A percentile compares a stretch with the other conserved stretches of the same genome.
Conservation (phyloP, 2,888 invertebrate species). For the Blera fallax region DNA sequence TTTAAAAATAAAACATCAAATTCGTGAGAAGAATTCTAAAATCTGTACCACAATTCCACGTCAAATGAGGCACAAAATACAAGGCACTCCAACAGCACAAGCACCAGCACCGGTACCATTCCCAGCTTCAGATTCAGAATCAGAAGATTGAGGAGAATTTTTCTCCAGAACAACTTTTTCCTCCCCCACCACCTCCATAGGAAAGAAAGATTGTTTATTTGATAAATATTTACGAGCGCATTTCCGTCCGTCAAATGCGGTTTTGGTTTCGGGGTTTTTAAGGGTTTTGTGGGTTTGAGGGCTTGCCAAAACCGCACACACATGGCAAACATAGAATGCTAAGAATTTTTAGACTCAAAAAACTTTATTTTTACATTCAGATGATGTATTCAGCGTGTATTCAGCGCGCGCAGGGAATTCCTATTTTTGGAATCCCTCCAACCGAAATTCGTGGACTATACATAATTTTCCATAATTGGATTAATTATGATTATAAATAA, state of each 20-base stretch:
- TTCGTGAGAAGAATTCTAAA: slow-evolving; percentile 46
- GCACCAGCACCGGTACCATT: too few relatives aligned
- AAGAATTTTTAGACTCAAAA: not conserved
- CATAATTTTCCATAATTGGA: slow-evolving; percentile 31
- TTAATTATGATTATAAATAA: slow-evolving; percentile 32
- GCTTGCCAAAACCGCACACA: not conserved
- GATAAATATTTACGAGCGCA: slow-evolving; percentile 42
- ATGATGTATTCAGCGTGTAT: not conserved
- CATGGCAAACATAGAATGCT: not conserved
- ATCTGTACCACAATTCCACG: not conserved
- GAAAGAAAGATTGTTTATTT: slow-evolving; percentile 1
- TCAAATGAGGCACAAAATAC: not conserved
- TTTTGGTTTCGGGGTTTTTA: not conserved
- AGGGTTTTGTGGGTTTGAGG: not conserved
- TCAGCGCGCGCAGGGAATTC: not conserved
- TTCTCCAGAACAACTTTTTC: not conserved
- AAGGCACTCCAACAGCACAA: too few relatives aligned
- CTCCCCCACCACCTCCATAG: too few relatives aligned
- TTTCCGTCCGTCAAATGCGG: slow-evolving; percentile 23
- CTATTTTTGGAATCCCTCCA: slow-evolving; percentile 8
- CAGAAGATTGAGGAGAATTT: not conserved
- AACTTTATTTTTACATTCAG: not conserved
- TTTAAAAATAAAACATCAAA: slow-evolving; percentile 20
- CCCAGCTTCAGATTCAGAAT: not conserved
- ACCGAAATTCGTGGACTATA: not conserved